phyloP scores from a whole-genome alignment of 2,797 vertebrate genomes.

The Harpagifer antarcticus region DNA sequence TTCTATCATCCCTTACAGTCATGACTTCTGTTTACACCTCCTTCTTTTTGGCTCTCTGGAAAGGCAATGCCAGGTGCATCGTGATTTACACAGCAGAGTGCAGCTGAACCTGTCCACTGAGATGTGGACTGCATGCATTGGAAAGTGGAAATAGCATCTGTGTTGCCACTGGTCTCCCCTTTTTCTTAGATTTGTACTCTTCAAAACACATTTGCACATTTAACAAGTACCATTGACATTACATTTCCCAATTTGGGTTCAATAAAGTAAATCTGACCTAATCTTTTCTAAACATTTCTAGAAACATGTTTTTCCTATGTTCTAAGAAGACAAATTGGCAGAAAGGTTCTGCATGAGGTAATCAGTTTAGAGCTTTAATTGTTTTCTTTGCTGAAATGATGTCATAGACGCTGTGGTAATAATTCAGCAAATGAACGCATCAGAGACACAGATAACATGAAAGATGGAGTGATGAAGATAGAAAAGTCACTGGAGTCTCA shows the following conservation, averaged over 20 bases:
- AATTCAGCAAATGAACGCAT: conserved; percentile 53
- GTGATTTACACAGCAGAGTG: conserved; percentile 35
- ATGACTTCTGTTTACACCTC: conserved; percentile 52
- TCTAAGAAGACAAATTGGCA: conserved; percentile 6
- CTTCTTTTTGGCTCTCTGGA: conserved; percentile 17
- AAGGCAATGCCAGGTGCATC: conserved; percentile 30
- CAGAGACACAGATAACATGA: conserved; percentile 33
- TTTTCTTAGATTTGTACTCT: background rate
- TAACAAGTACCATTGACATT: background rate
- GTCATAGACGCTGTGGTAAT: conserved; percentile 30
- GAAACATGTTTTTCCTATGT: conserved; percentile 5
- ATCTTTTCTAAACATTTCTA: no score
- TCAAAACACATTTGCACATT: background rate
- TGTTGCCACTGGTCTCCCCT: background rate
- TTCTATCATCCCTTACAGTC: conserved; percentile 49
- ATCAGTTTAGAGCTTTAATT: conserved; percentile 11
- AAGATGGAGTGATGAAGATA: conserved; percentile 50
- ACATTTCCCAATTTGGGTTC: background rate
- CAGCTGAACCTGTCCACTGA: conserved; percentile 28
- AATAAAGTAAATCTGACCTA: background rate
- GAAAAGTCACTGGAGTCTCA: conserved; percentile 49
- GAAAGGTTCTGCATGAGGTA: conserved; percentile 37
- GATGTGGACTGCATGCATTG: conserved; percentile 6
- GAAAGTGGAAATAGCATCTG: conserved; percentile 5
- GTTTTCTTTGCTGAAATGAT: conserved; percentile 22